These are phyloP conservation scores for Phylloscopus trochiloides DNA, from an alignment of 2,113 vertebrate species.

Conservation along the genomic window DNA sequence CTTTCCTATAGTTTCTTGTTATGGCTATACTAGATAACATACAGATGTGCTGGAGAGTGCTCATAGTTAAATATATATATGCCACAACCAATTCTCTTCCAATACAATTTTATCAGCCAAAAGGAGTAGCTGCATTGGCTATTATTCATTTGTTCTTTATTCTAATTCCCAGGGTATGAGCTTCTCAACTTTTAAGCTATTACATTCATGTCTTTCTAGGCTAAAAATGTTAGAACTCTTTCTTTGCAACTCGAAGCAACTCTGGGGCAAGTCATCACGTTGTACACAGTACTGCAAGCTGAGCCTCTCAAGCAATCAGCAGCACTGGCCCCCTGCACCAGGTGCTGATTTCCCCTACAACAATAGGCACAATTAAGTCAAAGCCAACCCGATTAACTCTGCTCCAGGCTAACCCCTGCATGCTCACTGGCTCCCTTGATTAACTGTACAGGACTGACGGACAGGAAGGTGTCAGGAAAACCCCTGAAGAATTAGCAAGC, in stretches of 20 bases:
- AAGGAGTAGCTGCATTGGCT: background rate
- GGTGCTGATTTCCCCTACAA: background rate
- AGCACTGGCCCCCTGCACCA: background rate
- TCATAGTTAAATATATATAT: background rate
- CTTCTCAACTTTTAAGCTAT: background rate
- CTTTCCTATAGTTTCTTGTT: background rate
- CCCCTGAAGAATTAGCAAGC: constrained; percentile 16
- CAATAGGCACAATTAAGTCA: constrained; percentile 60
- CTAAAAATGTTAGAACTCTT: background rate
- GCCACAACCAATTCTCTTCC: background rate
- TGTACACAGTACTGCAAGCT: background rate
- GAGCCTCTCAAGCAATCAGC: constrained; percentile 41
- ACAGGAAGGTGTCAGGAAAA: constrained; percentile 46
- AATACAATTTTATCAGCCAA: background rate
- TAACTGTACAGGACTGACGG: constrained; percentile 12
- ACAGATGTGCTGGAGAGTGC: background rate
- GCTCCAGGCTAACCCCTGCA: constrained; percentile 21
- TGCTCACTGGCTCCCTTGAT: constrained; percentile 40
- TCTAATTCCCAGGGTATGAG: background rate
- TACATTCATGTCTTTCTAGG: background rate
- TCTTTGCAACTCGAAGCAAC: background rate
- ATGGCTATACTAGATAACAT: background rate
- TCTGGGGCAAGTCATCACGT: background rate
- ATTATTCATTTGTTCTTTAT: background rate
- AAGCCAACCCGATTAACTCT: constrained; percentile 31